Evolutionary conservation across 2,113 vertebrate species (phyloP), one percentile per base, ranked within the genome.

Genomic region (Pycnonotus jocosus): DNA sequence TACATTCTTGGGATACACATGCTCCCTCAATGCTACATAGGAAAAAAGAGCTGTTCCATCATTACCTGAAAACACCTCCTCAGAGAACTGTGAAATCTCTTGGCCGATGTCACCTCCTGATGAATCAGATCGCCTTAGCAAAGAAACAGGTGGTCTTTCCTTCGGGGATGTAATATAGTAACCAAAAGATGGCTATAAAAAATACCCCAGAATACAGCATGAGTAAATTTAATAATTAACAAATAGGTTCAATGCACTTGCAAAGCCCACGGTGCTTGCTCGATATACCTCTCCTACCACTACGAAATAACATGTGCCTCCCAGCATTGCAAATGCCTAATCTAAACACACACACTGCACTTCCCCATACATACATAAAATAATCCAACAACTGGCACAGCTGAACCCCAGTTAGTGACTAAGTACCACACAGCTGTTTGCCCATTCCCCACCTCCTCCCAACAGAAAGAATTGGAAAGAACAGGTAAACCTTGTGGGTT

Each of bases 151-250:
- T 37, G 98, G 98, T 92, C 98, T 98, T 73, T 98, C 99, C 96
- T 99, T 98, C 13, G 99, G 99, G 83, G 99, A 99, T 23, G 96
- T 99, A 86, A 99, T 99, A 88, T 97, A 93, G 96, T 99, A 99
- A 92, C 99, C 99, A 98, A 99, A 99, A 19, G 99, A 99, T 19
- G 99, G 99, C 99, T 99, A 70, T 65, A 83, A 96, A 97, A 94
- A 53, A 30, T 5, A 89, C 1, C 30, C 68, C 22, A 4, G 44
- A 82, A 91, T 7, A 91, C 13, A 82, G 12, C 8, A 77, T 95
- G 61, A 96, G 20, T 38, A 58, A 38, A 74, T 51, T 11, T 14
- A 51, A 86, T 76, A 24, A 45, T 64, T 61, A 90, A 88, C 44
- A 79, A 74, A 35, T 13, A 57, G 15, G 11, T 51, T 69, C 83